Evolutionary conservation across 2,797 vertebrate genomes (phyloP).

Genomic region (Eulemur coronatus): DNA sequence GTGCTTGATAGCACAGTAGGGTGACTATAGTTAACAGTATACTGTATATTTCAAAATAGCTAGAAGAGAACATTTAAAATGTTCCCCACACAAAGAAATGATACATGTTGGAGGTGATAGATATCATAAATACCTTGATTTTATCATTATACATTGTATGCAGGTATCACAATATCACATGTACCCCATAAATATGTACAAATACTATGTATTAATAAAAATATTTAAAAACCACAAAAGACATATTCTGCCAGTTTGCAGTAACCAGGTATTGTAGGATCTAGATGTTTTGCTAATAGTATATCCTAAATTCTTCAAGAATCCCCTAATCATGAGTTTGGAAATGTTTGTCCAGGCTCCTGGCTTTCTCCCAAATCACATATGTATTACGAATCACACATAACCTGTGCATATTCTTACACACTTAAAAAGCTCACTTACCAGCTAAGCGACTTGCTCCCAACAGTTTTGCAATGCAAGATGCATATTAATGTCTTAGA

Average conservation of each 20-base stretch:
- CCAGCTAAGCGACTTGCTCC: neutral
- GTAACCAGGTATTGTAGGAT: neutral
- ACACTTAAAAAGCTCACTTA: neutral
- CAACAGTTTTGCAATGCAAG: neutral
- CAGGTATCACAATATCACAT: neutral
- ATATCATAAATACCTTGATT: neutral
- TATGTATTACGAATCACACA: neutral
- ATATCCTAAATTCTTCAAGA: neutral
- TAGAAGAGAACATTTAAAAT: neutral
- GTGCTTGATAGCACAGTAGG: neutral
- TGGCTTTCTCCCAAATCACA: neutral
- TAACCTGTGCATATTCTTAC: neutral
- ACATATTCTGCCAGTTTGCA: neutral
- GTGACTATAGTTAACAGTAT: neutral
- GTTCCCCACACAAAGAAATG: neutral
- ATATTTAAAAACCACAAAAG: neutral
- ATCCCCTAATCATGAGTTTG: neutral
- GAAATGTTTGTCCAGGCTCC: neutral
- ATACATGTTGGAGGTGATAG: neutral
- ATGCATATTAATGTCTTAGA: constrained; percentile 48
- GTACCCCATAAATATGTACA: neutral
- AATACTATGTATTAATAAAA: neutral
- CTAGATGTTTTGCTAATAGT: neutral
- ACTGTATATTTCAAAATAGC: neutral
- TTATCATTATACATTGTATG: neutral